Evolutionary conservation across 2,113 vertebrate genomes (phyloP), one percentile per base, ranked within the genome.

Genomic region (Spermophilus dauricus): DNA sequence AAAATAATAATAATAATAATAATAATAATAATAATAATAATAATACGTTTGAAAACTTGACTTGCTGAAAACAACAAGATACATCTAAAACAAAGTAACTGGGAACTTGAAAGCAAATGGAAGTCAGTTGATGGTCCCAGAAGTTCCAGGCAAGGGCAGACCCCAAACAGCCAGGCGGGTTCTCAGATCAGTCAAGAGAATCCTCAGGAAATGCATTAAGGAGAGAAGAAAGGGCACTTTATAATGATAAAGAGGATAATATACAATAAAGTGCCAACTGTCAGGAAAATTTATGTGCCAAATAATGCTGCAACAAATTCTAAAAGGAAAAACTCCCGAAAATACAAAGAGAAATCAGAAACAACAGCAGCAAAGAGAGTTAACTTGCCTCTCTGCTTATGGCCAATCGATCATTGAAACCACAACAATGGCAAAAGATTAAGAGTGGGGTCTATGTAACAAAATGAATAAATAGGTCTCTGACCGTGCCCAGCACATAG

Each of bases 281-380:
- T 94, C 67, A 82, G 30, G 95, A 95, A 77, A 95, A 89, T 37
- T 8, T 86, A 58, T 58, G 61, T 53, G n/a, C 73, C 73, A 30
- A 82, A 86, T 51, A 89, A 76, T 12, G 20, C 4, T 2, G 67
- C 42, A 53, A 26, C 73, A 86, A 65, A 89, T 92, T 76, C 81
- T 65, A 30, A 77, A 53, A 86, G 51, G 51, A 48, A 72, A 89
- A 77, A 14, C 75, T 28, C 81, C n/a, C 8, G 32, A 63, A 86
- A 95, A 72, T 32, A 63, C 51, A 17, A 70, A 65, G 20, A 89
- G 51, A 84, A 86, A 65, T 7, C 3, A 88, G 72, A 48, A 88
- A 86, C 22, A 53, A 37, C 2, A 26, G n/a, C 1, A 70, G 58
- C 86, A 95, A 53, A 78, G 45, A 80, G 34, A 56, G 28, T 63